Evolutionary conservation across 1,140 invertebrate species (phyloP), one percentile per base, ranked within the genome.

Genomic region (Neoseiulus cucumeris): DNA sequence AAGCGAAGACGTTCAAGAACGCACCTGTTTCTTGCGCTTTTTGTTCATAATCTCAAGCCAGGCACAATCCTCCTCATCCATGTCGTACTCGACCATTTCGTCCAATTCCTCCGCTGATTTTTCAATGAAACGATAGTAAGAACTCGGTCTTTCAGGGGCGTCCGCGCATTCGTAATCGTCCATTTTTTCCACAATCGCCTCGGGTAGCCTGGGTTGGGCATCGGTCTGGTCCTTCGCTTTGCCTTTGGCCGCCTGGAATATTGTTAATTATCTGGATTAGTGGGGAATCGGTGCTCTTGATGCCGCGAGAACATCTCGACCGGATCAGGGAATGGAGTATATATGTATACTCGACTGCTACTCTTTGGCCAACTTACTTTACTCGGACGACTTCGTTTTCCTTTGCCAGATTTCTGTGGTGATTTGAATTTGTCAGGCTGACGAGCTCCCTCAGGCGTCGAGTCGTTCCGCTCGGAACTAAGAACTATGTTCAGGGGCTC

Each of bases 31-130:
- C 22, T 59, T 59, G 14, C 51, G 51, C 33, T 65, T 65, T 14
- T 39, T 22, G 25, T 65, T 44, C 17, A 66, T 55, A 1, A 45
- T 45, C 7, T 18, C 64, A 25, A 65, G 29, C 33, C 42, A 51
- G 22, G 42, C 30, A 42, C 66, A 69, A 66, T 76, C 76, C 77
- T 97, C 92, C 76, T 96, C 93, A 76, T 98, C 94, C 68, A 97
- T 85, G 79, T 98, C 93, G 81, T 97, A 97, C 74, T 98, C 93
- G 2, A 97, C 82, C 77, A 85, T 83, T 72, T 90, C 87, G 78
- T 96, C 91, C 44, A 96, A 77, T 75, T 97, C 92, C 75, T 98
- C 92, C 6, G 83, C 82, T 47, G 88, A 89, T 72, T 91, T 90
- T 75, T 98, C 93, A 73, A 96, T 93, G 75, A 93, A 96, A 69